phyloP scores from a whole-genome alignment of 2,113 vertebrate species.

The Bubalus kerabau region DNA sequence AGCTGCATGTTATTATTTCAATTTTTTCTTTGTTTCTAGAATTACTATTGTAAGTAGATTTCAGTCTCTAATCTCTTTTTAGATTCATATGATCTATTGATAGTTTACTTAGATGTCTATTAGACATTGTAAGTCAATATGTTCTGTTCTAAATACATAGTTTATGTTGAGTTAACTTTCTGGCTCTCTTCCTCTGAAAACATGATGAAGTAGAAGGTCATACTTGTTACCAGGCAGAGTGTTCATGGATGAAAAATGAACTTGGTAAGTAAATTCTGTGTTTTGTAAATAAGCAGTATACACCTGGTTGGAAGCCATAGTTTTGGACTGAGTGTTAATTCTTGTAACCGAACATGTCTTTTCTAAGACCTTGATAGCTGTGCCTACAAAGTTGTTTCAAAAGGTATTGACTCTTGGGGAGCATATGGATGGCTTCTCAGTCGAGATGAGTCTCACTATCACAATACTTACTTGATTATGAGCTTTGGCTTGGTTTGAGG shows the following conservation, averaged over 20 bases:
- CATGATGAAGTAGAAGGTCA: background rate
- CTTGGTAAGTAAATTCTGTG: background rate
- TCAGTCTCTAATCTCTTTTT: background rate
- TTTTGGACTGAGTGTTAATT: background rate
- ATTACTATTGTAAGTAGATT: background rate
- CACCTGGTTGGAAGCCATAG: background rate
- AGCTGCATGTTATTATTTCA: background rate
- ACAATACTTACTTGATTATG: background rate
- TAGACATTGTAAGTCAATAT: background rate
- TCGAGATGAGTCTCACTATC: background rate
- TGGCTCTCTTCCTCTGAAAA: background rate
- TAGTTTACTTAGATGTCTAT: background rate
- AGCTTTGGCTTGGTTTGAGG: background rate
- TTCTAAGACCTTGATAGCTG: background rate
- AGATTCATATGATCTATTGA: background rate
- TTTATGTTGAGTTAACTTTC: background rate
- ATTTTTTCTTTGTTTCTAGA: background rate
- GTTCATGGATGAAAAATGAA: background rate
- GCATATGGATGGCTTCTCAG: background rate
- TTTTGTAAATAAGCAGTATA: background rate
- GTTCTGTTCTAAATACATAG: background rate
- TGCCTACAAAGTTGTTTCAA: background rate
- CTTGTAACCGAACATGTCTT: background rate
- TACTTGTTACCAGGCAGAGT: background rate
- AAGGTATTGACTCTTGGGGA: background rate